These are phyloP conservation scores for Caenorhabditis macrosperma DNA, from an alignment of 2,888 invertebrate genomes.

Conservation along the genomic window DNA sequence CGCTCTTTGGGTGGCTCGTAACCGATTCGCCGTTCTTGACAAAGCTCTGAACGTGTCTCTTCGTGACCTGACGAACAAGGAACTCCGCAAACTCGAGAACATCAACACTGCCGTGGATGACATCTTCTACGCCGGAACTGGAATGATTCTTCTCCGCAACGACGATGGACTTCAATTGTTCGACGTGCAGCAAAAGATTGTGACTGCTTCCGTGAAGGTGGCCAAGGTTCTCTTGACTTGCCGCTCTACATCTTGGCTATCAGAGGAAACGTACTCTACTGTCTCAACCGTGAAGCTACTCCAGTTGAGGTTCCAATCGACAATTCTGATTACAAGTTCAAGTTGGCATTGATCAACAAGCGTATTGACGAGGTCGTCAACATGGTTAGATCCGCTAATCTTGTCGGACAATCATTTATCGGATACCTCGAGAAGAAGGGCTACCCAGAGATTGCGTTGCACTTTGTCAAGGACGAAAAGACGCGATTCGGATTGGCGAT, in stretches of 20 bases:
- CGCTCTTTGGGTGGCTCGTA: constrained; percentile 96
- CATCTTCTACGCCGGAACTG: constrained; percentile 98
- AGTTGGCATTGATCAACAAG: constrained; percentile 94
- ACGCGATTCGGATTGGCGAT: constrained; percentile 92
- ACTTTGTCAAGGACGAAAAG: constrained; percentile 98
- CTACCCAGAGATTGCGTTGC: constrained; percentile 97
- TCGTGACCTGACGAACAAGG: constrained; percentile 93
- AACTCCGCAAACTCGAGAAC: constrained; percentile 91
- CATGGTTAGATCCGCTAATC: constrained; percentile 92
- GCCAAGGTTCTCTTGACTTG: constrained; percentile 86
- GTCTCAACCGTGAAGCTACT: constrained; percentile 74
- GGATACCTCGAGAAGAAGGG: constrained; percentile 97
- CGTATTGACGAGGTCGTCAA: constrained; percentile 90
- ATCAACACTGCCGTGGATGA: constrained; percentile 87
- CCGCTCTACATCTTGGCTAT: constrained; percentile 97
- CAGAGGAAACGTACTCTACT: constrained; percentile 83
- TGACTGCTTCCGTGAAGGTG: constrained; percentile 81
- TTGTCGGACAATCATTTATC: constrained; percentile 99
- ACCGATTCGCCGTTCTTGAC: constrained; percentile 96
- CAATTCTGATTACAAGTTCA: constrained; percentile 97
- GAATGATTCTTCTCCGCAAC: constrained; percentile 88
- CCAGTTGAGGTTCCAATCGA: constrained; percentile 87
- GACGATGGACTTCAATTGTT: constrained; percentile 92
- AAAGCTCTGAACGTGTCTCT: constrained; percentile 87
- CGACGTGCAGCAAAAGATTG: constrained; percentile 95